Evolutionary conservation across 2,888 invertebrate genomes (phyloP), one percentile per base, ranked within the genome.

Genomic region (Drosophila tanythrix): DNA sequence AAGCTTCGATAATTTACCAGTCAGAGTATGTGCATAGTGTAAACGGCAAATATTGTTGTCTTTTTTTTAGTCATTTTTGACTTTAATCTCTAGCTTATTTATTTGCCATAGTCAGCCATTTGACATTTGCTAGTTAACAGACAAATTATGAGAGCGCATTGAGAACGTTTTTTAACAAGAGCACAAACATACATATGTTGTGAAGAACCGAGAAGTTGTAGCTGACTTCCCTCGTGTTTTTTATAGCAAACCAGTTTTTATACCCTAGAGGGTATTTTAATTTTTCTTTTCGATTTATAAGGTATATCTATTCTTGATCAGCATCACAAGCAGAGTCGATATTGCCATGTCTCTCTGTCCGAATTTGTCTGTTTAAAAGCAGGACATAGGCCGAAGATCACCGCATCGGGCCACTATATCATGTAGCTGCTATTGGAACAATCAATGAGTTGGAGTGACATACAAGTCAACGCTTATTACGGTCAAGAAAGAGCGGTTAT

Each of bases 11-110:
- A 59, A 68, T 64, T 43, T 60, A 25, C 48, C 11, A 48, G 0
- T 51, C 5, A 31, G 31, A 4, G n/a, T 46, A 36, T 59, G 38
- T n/a, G 13, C 15, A 2, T 38, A 21, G 25, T 62, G 38, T 57
- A 56, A 67, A 27, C 7, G 35, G 33, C 55, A 21, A 33, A 25
- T 36, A 6, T 61, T n/a, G 27, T 21, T 61, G 18, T 5, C 13
- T 66, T 36, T 66, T 29, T 29, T 21, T 59, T 21, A 5, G 33
- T 15, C 46, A 48, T 52, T 36, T 59, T 43, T 50, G 50, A 3
- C 43, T 48, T 6, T 31, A 71, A 71, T 29, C 25, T 40, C 35
- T n/a, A 11, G 35, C n/a, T 52, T 58, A 61, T 76, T 60, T 61
- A 51, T 61, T 40, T 70, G 29, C 25, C 18, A 35, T 48, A 25